A percentile compares a stretch with the other conserved stretches of the same genome.
phyloP scores from a whole-genome alignment of 2,888 invertebrate species.

The Hedya salicella region DNA sequence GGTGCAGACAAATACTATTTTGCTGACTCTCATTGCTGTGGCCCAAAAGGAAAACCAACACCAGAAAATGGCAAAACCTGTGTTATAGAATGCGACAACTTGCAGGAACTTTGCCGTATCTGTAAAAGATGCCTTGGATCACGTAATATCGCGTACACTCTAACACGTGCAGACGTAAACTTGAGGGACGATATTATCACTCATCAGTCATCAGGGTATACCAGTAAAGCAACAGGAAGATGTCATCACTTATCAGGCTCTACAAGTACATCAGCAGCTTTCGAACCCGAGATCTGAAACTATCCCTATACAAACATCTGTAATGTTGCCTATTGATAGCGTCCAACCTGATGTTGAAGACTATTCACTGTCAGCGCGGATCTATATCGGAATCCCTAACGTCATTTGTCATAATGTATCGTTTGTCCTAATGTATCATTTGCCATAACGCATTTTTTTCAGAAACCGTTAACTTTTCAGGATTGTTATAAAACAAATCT shows the following conservation, averaged over 20 bases:
- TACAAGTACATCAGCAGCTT: constrained; percentile 42
- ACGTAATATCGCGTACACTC: constrained; percentile 41
- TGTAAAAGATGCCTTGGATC: constrained; percentile 43
- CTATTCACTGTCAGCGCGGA: too few relatives aligned
- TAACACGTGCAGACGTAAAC: constrained; percentile 32
- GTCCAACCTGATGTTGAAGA: constrained; percentile 45
- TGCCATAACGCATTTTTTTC: too few relatives aligned
- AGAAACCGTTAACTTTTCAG: too few relatives aligned
- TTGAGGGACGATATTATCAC: constrained; percentile 32
- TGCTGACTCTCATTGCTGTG: constrained; percentile 44
- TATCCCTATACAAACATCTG: constrained; percentile 45
- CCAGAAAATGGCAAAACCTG: constrained; percentile 44
- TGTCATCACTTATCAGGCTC: constrained; percentile 39
- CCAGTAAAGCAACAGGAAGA: constrained; percentile 32
- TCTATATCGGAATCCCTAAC: too few relatives aligned
- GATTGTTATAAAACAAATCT: too few relatives aligned
- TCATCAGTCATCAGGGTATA: constrained; percentile 18
- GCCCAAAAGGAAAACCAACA: constrained; percentile 37
- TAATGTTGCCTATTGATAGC: constrained; percentile 44
- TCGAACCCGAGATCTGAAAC: constrained; percentile 44
- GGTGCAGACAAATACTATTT: constrained; percentile 46
- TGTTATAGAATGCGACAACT: constrained; percentile 43
- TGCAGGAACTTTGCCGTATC: constrained; percentile 42
- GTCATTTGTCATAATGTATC: too few relatives aligned
- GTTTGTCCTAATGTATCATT: too few relatives aligned